Conservation (phyloP, 2,797 vertebrate genomes). For the Anomalospiza imberbis region DNA sequence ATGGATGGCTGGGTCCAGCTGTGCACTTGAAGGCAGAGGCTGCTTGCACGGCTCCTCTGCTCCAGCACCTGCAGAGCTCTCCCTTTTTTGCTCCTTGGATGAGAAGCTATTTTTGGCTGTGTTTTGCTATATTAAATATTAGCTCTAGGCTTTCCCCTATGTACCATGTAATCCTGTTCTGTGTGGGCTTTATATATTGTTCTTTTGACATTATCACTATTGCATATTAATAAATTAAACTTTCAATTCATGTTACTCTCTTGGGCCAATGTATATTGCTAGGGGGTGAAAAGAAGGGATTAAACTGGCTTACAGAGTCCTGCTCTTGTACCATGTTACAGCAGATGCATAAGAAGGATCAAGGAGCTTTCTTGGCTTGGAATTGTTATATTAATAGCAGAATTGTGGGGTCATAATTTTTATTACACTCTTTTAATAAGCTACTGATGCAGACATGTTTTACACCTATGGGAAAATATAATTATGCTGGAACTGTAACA, state of each 20-base stretch:
- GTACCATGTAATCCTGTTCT: slow-evolving; percentile 41
- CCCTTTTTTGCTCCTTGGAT: background rate
- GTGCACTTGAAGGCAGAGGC: background rate
- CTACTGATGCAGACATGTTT: slow-evolving; percentile 46
- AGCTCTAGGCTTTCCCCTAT: slow-evolving; percentile 54
- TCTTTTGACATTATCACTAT: slow-evolving; percentile 63
- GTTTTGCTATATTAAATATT: slow-evolving; percentile 64
- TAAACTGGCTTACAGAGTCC: slow-evolving; percentile 45
- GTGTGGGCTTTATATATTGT: slow-evolving; percentile 53
- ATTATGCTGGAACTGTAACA: slow-evolving; percentile 10
- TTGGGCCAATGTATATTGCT: slow-evolving; percentile 59
- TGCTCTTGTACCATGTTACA: slow-evolving; percentile 1
- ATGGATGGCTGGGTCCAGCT: background rate
- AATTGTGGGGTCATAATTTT: slow-evolving; percentile 50
- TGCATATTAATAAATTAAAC: slow-evolving; percentile 65
- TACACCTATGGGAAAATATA: slow-evolving; percentile 36
- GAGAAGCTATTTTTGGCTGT: slow-evolving; percentile 55
- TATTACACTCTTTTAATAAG: slow-evolving; percentile 58
- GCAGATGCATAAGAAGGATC: slow-evolving; percentile 9
- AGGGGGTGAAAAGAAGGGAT: slow-evolving; percentile 55
- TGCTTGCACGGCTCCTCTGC: background rate
- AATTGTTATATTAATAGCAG: slow-evolving; percentile 48
- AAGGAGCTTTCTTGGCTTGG: slow-evolving; percentile 40
- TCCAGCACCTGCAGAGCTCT: slow-evolving; percentile 16
- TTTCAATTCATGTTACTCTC: slow-evolving; percentile 46